A percentile compares a stretch with the other conserved stretches of the same genome.
Conservation (phyloP, 2,797 vertebrate genomes). For the Mus caroli region DNA sequence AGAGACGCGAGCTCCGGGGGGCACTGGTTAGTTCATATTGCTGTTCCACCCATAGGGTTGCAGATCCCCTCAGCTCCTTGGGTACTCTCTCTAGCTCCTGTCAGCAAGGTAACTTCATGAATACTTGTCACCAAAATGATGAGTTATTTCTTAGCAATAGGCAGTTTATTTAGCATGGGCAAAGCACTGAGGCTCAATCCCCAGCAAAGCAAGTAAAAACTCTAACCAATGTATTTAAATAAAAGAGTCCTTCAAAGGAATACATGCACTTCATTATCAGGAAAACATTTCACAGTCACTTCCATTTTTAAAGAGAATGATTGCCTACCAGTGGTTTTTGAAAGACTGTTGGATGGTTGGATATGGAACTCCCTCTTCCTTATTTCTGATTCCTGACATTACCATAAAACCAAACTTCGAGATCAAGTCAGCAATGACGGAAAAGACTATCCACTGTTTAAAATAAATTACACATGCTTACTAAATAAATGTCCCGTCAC, state of each 20-base stretch:
- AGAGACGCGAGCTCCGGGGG: no score
- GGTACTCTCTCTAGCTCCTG: no score
- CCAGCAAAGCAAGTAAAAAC: background rate
- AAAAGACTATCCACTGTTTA: background rate
- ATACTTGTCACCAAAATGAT: background rate
- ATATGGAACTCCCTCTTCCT: background rate
- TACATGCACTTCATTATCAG: background rate
- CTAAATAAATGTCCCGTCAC: constrained; percentile 21
- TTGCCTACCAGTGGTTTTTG: background rate
- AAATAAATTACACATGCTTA: constrained; percentile 15
- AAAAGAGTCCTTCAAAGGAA: constrained; percentile 36
- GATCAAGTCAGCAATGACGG: background rate
- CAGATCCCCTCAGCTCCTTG: no score
- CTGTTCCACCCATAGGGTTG: no score
- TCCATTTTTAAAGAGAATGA: constrained; percentile 4
- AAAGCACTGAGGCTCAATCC: background rate
- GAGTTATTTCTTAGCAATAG: background rate
- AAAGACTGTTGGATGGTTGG: background rate
- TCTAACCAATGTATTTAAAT: background rate
- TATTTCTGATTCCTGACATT: constrained; percentile 39
- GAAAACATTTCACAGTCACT: constrained; percentile 4
- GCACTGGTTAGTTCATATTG: no score
- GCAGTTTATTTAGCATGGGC: background rate
- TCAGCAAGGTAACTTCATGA: background rate
- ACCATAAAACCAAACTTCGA: constrained; percentile 41